Evolutionary conservation across 1,140 invertebrate species (phyloP), one percentile per base, ranked within the genome.

Genomic region (Sinella curviseta): DNA sequence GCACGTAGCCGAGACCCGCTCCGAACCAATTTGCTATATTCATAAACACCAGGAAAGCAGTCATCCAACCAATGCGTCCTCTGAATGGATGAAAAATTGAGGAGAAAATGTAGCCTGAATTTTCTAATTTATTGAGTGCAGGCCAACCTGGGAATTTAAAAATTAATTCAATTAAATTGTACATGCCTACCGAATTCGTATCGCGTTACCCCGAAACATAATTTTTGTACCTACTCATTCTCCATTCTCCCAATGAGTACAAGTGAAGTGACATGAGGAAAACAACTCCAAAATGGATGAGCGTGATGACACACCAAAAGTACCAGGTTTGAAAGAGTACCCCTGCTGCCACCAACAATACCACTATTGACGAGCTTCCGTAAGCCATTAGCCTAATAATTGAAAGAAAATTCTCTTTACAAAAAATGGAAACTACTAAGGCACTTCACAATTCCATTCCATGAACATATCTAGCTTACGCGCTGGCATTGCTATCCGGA

Each of bases 401-500:
- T n/a, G n/a, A n/a, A n/a, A n/a, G n/a, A n/a, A n/a, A n/a, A n/a
- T n/a, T n/a, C n/a, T n/a, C n/a, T n/a, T n/a, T n/a, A n/a, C n/a
- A n/a, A n/a, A n/a, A n/a, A n/a, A n/a, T n/a, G n/a, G n/a, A n/a
- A n/a, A n/a, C 24, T 0, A 65, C 34, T 55, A 16, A 77, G 30
- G 20, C 35, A 24, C 3, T 1, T 30, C 28, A 77, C n/a, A 65
- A 77, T 48, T 16, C 28, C 20, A 8, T 34, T 26, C 0, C 55
- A 31, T 1, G 67, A 8, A 20, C 76, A 31, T 60, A n/a, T 30
- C 36, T 57, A n/a, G 26, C 30, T 75, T 75, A 75, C 39, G 75
- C 24, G n/a, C 75, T 28, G n/a, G 55, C 28, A 26, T 28, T 36
- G 24, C 31, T n/a, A 28, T 28, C 39, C 20, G 39, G 89, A 84